A percentile compares a stretch with the other conserved stretches of the same genome.
Evolutionary conservation across 2,888 invertebrate species (phyloP).

Genomic region (Scrobipalpa atriplicella): DNA sequence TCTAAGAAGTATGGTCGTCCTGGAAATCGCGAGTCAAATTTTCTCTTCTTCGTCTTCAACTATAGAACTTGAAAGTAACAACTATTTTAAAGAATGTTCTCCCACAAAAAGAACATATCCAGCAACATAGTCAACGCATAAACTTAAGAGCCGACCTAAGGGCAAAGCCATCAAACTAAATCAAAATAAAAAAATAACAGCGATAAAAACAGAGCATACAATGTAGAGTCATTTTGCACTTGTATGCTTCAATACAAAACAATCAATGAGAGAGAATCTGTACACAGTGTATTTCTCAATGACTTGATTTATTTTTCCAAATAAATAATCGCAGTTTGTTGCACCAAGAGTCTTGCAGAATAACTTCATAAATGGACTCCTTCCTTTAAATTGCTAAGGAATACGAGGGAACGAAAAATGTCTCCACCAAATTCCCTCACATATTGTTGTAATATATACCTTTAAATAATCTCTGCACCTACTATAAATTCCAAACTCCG

Average conservation of each 20-base stretch:
- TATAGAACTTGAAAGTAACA: too few species aligned
- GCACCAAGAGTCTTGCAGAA: too few species aligned
- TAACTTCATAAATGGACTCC: too few species aligned
- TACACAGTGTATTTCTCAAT: neutral
- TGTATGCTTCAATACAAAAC: neutral
- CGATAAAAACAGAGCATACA: neutral
- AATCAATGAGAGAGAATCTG: neutral
- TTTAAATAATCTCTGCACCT: neutral
- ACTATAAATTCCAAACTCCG: neutral
- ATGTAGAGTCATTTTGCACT: conserved; percentile 1
- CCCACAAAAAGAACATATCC: neutral
- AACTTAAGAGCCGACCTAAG: neutral
- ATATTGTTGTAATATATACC: neutral
- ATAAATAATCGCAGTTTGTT: neutral
- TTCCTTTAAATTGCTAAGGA: too few species aligned
- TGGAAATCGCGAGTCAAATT: too few species aligned
- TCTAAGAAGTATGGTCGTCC: too few species aligned
- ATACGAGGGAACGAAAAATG: too few species aligned
- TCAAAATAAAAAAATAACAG: neutral
- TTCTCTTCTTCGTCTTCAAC: too few species aligned
- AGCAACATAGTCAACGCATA: neutral
- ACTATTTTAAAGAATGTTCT: neutral
- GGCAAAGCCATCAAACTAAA: neutral
- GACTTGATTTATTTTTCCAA: neutral
- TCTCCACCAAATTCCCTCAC: too few species aligned